Evolutionary conservation across 2,113 vertebrate genomes (phyloP).

Genomic region (Ploceus nigricollis): DNA sequence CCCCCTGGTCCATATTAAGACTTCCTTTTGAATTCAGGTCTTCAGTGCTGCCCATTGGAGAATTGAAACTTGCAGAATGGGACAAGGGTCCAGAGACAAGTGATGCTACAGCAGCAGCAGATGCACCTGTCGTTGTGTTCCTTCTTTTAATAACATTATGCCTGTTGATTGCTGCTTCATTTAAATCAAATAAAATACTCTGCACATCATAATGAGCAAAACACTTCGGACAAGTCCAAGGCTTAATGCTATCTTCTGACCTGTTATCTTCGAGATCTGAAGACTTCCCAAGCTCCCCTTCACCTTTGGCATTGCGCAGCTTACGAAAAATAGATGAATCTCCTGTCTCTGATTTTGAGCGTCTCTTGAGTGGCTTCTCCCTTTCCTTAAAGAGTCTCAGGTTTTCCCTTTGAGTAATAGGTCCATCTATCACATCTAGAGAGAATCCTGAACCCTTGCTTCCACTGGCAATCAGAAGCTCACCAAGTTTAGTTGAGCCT

Average conservation of each 20-base stretch:
- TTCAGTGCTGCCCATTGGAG: conserved; percentile 91
- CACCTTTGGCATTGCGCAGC: conserved; percentile 86
- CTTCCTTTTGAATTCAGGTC: conserved; percentile 89
- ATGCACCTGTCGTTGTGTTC: conserved; percentile 92
- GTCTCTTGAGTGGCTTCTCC: conserved; percentile 92
- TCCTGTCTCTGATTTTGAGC: conserved; percentile 92
- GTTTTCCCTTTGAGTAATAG: conserved; percentile 83
- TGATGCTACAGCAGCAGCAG: conserved; percentile 88
- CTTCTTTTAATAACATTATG: conserved; percentile 87
- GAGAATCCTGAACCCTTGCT: conserved; percentile 80
- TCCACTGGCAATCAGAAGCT: conserved; percentile 82
- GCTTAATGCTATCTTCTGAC: conserved; percentile 82
- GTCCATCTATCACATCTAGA: conserved; percentile 83
- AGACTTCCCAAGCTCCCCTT: conserved; percentile 80
- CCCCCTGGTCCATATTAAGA: conserved; percentile 85
- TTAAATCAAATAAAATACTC: conserved; percentile 92
- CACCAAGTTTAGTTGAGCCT: conserved; percentile 82
- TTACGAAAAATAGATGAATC: conserved; percentile 96
- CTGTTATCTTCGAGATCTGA: conserved; percentile 88
- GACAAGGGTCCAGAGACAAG: conserved; percentile 82
- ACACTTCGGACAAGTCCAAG: conserved; percentile 90
- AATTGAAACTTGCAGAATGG: conserved; percentile 90
- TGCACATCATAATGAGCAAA: conserved; percentile 95
- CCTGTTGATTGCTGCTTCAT: conserved; percentile 83
- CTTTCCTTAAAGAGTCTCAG: conserved; percentile 89